These are phyloP conservation scores for Ondatra zibethicus DNA, from an alignment of 2,113 vertebrate species.

Conservation along the genomic window DNA sequence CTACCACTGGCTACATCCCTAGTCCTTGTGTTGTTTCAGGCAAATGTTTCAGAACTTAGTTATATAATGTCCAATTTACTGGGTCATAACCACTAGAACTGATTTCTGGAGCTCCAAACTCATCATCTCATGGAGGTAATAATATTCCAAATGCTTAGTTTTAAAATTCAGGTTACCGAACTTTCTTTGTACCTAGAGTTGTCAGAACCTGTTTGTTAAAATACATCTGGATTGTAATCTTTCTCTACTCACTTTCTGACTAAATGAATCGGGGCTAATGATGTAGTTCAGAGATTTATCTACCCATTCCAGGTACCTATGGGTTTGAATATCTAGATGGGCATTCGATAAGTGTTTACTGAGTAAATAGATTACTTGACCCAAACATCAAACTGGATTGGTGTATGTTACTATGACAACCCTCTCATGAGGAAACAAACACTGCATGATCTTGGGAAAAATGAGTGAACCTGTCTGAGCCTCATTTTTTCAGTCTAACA, in stretches of 20 bases:
- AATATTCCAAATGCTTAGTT: not conserved
- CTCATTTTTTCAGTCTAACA: constrained; percentile 43
- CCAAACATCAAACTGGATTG: constrained; percentile 40
- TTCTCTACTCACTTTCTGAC: constrained; percentile 16
- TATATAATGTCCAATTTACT: constrained; percentile 30
- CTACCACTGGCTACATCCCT: not conserved
- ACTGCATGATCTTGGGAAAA: constrained; percentile 19
- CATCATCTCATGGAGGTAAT: not conserved
- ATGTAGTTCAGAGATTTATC: constrained; percentile 9
- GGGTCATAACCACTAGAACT: not conserved
- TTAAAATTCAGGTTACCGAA: not conserved
- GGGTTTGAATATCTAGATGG: not conserved
- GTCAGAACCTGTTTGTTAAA: constrained; percentile 14
- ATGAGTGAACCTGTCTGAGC: not conserved
- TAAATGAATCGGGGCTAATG: not conserved
- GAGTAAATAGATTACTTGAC: constrained; percentile 34
- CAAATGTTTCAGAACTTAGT: not conserved
- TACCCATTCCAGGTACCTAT: not conserved
- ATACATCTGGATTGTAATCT: not conserved
- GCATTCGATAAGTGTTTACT: constrained; percentile 35
- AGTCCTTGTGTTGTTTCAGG: not conserved
- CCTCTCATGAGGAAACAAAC: constrained; percentile 19
- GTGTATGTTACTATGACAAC: not conserved
- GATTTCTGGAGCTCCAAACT: constrained; percentile 24
- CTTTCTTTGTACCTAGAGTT: not conserved